Conservation (phyloP, 2,888 invertebrate species). For the Bimastos eiseni region DNA sequence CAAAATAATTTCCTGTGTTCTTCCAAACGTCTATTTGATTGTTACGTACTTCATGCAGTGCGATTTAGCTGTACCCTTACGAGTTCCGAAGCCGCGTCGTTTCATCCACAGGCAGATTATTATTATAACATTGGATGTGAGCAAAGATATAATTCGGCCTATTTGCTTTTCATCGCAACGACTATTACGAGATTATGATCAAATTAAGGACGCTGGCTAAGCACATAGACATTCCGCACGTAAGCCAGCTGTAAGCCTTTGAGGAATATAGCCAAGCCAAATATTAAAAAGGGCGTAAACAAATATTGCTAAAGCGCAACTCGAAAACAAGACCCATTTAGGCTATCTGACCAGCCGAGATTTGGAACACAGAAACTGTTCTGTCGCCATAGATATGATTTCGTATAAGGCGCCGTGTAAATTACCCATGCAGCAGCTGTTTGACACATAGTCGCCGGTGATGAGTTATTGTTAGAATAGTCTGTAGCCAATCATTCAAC, state of each 20-base stretch:
- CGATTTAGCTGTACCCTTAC: background rate
- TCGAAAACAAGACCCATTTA: background rate
- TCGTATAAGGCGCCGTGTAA: background rate
- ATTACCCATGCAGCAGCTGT: background rate
- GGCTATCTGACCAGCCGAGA: background rate
- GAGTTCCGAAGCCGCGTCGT: background rate
- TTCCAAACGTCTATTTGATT: too few species aligned
- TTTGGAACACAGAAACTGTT: background rate
- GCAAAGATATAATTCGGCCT: background rate
- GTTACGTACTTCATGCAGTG: background rate
- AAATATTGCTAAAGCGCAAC: too few species aligned
- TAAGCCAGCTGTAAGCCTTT: background rate
- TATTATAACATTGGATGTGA: background rate
- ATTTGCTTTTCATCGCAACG: conserved; percentile 1
- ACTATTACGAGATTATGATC: background rate
- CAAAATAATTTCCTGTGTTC: too few species aligned
- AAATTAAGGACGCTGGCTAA: background rate
- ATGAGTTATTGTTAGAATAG: background rate
- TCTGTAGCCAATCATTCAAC: background rate
- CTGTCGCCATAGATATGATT: background rate
- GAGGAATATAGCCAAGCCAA: background rate
- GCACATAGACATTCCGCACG: background rate
- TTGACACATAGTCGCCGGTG: background rate
- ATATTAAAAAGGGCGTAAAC: background rate
- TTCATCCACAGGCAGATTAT: background rate